These are phyloP conservation scores for Oncorhynchus clarkii DNA, from an alignment of 2,113 vertebrate species.

Conservation along the genomic window DNA sequence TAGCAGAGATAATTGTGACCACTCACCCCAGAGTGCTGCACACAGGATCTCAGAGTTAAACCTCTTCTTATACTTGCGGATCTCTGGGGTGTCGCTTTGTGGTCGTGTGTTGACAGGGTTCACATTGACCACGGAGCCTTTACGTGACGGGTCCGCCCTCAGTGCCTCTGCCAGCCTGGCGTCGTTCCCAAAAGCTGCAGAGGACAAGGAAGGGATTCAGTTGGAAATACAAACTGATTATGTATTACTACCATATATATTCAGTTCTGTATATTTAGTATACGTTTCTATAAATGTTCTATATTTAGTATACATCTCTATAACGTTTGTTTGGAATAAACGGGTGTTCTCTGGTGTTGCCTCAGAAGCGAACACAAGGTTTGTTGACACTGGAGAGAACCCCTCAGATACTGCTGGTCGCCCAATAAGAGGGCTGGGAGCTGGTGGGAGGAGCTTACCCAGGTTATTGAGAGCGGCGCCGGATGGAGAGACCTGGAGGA, in stretches of 20 bases:
- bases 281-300: too few species aligned
- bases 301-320: too few species aligned
- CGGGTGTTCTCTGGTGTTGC: too few species aligned
- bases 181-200: conserved; percentile 87
- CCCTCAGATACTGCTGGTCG: too few species aligned
- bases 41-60: conserved; percentile 99
- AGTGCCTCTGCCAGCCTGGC: conserved; percentile 91
- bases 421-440: neutral
- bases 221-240: conserved; percentile 1
- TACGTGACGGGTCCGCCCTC: conserved; percentile 91
- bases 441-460: conserved; percentile 77
- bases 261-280: neutral
- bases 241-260: neutral
- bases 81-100: conserved; percentile 97
- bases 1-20: neutral
- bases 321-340: too few species aligned
- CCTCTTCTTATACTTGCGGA: conserved; percentile 99
- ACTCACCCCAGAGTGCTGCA: conserved; percentile 94
- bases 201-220: conserved; percentile 46
- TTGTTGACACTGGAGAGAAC: neutral
- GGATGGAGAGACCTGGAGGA: conserved; percentile 98
- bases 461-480: conserved; percentile 94
- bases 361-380: too few species aligned
- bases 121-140: conserved; percentile 97
- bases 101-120: conserved; percentile 98